Conservation (phyloP, 2,888 invertebrate genomes). For the Loripinus fragilis region DNA sequence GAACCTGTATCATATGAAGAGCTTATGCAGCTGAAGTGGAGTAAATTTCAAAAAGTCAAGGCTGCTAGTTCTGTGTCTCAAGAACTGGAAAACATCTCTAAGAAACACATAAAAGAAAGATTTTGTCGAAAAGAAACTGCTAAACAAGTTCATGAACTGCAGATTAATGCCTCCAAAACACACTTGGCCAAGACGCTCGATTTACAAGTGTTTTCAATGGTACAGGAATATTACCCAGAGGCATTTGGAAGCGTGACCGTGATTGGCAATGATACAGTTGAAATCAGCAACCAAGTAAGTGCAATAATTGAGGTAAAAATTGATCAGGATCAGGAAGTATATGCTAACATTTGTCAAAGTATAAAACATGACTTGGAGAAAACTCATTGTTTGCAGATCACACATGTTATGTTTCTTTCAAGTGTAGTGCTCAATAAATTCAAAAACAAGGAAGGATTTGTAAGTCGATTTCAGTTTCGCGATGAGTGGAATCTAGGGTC, state of each 20-base stretch:
- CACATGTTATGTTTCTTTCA: constrained; percentile 5
- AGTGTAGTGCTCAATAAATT: background rate
- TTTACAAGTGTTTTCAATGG: background rate
- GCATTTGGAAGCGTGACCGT: background rate
- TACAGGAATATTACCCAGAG: constrained; percentile 1
- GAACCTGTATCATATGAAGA: constrained; percentile 2
- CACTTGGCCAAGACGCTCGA: background rate
- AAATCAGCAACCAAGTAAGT: background rate
- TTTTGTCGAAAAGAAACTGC: constrained; percentile 2
- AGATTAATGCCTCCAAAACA: background rate
- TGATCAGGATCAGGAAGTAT: constrained; percentile 7
- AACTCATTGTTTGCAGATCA: background rate
- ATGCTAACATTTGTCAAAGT: background rate
- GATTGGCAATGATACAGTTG: background rate
- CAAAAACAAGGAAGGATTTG: background rate
- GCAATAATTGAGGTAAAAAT: constrained; percentile 2
- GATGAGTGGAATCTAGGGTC: constrained; percentile 3
- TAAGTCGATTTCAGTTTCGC: background rate
- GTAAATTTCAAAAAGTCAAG: constrained; percentile 4
- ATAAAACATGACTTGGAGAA: background rate
- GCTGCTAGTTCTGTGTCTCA: background rate
- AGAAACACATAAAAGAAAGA: background rate
- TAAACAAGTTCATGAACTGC: background rate
- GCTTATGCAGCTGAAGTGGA: constrained; percentile 1
- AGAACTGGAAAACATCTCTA: background rate